These are phyloP conservation scores for Cassiopea andromeda DNA, from an alignment of 30 jellyfish, hydroid and myxozoan genomes.

Conservation along the genomic window DNA sequence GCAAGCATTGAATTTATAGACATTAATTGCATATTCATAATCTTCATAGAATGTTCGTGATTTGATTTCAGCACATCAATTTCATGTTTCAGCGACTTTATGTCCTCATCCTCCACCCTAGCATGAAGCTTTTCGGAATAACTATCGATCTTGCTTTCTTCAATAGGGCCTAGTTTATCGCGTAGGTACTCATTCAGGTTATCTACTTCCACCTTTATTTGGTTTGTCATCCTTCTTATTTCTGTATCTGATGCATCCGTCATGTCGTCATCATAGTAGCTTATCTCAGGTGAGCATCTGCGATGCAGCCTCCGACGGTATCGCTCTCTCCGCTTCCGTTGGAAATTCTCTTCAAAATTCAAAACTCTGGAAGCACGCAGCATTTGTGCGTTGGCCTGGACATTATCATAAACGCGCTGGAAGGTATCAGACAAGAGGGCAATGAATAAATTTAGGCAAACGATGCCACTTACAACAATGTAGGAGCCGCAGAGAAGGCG, in stretches of 20 bases:
- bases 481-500: constrained; percentile 85
- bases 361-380: constrained; percentile 88
- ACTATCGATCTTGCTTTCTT: not conserved
- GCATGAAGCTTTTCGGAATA: not conserved
- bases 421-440: constrained; percentile 97
- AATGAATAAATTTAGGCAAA: constrained; percentile 88
- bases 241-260: constrained; percentile 71
- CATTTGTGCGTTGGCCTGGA: constrained; percentile 93
- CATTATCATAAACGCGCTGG: constrained; percentile 98
- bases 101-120: not conserved
- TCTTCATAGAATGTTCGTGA: constrained; percentile 67
- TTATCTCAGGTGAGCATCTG: constrained; percentile 87
- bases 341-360: constrained; percentile 58
- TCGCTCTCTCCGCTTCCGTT: constrained; percentile 54
- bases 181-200: constrained; percentile 46
- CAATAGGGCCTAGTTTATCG: constrained; percentile 31
- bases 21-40: constrained; percentile 52
- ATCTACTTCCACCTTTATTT: constrained; percentile 76
- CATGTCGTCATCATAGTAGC: constrained; percentile 91
- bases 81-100: constrained; percentile 21
- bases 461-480: constrained; percentile 85
- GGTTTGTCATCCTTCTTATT: constrained; percentile 81
- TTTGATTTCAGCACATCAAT: constrained; percentile 37
- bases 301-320: constrained; percentile 39
- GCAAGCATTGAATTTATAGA: constrained; percentile 69